These are phyloP conservation scores for Austrofundulus limnaeus DNA, from an alignment of 2,113 vertebrate genomes.

Conservation along the genomic window DNA sequence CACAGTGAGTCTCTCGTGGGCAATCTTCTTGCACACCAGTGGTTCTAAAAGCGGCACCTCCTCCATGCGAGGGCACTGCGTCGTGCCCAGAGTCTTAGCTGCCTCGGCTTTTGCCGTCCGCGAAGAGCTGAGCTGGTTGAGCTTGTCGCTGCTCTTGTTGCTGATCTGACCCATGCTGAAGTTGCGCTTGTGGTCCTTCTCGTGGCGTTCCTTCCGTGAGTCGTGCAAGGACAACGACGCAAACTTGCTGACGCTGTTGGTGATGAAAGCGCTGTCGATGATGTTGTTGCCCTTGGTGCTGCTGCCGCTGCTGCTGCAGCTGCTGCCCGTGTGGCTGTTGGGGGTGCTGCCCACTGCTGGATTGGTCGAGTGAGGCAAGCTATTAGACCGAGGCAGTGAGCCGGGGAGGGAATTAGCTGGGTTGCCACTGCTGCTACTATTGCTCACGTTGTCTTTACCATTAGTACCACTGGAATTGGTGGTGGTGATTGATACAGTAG, in stretches of 20 bases:
- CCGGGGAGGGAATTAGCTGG: constrained; percentile 85
- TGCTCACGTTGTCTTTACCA: constrained; percentile 77
- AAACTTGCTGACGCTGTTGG: constrained; percentile 94
- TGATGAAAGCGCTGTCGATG: constrained; percentile 86
- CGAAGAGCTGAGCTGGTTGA: constrained; percentile 86
- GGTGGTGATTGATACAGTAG: constrained; percentile 34
- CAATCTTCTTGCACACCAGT: constrained; percentile 99
- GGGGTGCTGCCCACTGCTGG: constrained; percentile 70
- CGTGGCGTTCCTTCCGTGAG: constrained; percentile 89
- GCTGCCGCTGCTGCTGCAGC: constrained; percentile 76
- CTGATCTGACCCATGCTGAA: constrained; percentile 99
- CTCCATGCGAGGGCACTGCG: constrained; percentile 95
- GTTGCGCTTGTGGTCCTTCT: constrained; percentile 98
- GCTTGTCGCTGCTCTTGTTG: constrained; percentile 99
- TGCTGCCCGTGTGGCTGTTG: constrained; percentile 84
- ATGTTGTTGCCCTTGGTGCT: constrained; percentile 88
- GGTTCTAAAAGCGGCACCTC: constrained; percentile 97
- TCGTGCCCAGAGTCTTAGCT: constrained; percentile 94
- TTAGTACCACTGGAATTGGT: constrained; percentile 65
- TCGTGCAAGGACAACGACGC: constrained; percentile 96
- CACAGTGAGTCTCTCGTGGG: constrained; percentile 98
- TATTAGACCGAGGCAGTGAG: constrained; percentile 95
- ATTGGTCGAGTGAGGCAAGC: constrained; percentile 90
- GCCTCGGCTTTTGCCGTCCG: constrained; percentile 89
- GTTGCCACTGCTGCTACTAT: constrained; percentile 73